phyloP scores from a whole-genome alignment of 2,113 vertebrate species.

The Nasalis larvatus region DNA sequence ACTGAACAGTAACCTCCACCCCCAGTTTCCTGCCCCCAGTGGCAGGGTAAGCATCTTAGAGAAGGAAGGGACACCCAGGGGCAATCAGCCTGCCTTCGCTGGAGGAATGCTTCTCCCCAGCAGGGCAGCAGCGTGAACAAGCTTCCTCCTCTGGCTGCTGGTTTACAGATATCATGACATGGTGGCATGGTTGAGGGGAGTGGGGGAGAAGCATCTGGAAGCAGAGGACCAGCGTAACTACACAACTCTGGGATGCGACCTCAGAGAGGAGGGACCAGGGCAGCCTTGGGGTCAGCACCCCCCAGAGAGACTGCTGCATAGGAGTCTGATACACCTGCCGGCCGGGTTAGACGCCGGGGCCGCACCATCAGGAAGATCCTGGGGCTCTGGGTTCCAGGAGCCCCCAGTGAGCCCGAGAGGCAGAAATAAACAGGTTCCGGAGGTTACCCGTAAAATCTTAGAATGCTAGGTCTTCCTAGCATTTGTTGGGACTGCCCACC shows the following conservation, averaged over 20 bases:
- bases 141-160: not conserved
- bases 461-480: no score
- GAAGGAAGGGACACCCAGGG: not conserved
- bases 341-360: fast-evolving
- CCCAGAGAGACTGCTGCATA: not conserved
- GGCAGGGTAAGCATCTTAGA: not conserved
- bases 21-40: no score
- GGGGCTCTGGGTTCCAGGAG: not conserved
- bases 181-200: not conserved
- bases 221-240: not conserved
- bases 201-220: not conserved
- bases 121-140: not conserved
- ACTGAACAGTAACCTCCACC: not conserved
- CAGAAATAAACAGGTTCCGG: not conserved
- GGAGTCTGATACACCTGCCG: no score
- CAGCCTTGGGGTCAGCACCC: no score
- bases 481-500: no score
- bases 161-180: not conserved
- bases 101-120: not conserved
- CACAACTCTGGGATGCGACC: not conserved
- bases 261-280: not conserved
- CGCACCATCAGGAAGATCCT: not conserved
- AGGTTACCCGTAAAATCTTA: not conserved
- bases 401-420: not conserved
- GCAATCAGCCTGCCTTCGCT: not conserved